phyloP scores from a whole-genome alignment of 2,113 vertebrate species.

The Leptocoma aspasia region DNA sequence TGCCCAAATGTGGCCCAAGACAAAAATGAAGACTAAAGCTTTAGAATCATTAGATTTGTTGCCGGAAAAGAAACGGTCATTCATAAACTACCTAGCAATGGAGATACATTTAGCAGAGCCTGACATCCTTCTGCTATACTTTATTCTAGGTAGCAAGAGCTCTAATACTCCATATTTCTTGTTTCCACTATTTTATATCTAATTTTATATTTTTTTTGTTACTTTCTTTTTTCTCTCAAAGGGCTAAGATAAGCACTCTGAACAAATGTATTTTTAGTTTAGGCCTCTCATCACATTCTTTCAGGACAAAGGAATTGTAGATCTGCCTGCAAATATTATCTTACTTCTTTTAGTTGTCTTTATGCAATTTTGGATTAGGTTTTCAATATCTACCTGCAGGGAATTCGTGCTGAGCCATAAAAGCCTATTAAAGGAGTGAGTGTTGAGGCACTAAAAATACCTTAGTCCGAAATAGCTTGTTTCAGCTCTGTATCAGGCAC shows the following conservation, averaged over 20 bases:
- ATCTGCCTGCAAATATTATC: background rate
- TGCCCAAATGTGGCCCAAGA: background rate
- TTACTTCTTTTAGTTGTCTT: constrained; percentile 29
- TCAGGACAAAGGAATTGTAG: constrained; percentile 21
- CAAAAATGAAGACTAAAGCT: background rate
- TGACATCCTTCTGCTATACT: background rate
- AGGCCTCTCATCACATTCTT: background rate
- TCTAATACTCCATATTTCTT: background rate
- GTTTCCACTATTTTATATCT: background rate
- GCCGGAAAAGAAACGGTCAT: background rate
- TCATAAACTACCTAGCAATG: background rate
- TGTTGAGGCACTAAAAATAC: constrained; percentile 51
- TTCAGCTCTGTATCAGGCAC: constrained; percentile 27
- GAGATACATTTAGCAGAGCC: background rate
- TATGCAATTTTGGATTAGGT: constrained; percentile 26
- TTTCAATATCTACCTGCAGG: constrained; percentile 38
- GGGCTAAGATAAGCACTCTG: background rate
- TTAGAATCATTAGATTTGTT: background rate
- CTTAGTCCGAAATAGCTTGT: constrained; percentile 27
- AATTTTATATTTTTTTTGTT: background rate
- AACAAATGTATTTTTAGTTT: constrained; percentile 25
- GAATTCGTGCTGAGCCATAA: constrained; percentile 40
- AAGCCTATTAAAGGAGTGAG: constrained; percentile 32
- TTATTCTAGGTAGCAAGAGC: background rate
- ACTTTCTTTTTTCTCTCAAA: background rate